Evolutionary conservation across 1,140 invertebrate species (phyloP).

Genomic region (Dreissena rostriformis): DNA sequence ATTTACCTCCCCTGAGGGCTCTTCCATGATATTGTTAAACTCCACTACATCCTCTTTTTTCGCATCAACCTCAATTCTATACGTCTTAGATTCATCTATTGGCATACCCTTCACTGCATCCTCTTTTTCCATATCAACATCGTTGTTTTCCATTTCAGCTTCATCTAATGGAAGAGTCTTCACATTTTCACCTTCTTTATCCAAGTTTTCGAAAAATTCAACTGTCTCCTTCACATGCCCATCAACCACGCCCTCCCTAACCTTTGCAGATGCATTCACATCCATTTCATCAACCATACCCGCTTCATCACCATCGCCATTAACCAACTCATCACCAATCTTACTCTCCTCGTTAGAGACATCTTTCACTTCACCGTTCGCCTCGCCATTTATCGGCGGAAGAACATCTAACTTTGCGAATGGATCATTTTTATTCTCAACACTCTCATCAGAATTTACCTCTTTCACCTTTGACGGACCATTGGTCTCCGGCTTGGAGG

Average conservation of each 20-base stretch:
- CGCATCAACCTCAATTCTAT: slow-evolving; percentile 2
- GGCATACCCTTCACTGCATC: no score
- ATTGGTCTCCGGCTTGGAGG: no score
- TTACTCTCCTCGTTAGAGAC: background rate
- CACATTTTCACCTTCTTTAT: background rate
- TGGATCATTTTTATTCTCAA: background rate
- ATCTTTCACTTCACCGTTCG: background rate
- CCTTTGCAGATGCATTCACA: background rate
- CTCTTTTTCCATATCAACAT: background rate
- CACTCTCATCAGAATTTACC: background rate
- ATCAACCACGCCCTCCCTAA: slow-evolving; percentile 16
- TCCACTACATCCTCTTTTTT: background rate
- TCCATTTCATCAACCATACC: background rate
- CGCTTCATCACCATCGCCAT: background rate
- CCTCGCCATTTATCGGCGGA: background rate
- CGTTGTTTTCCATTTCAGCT: background rate
- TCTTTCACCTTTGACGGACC: no score
- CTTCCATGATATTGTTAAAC: slow-evolving; percentile 1
- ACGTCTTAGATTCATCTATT: background rate
- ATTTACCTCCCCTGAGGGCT: background rate
- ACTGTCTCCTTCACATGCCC: slow-evolving; percentile 35
- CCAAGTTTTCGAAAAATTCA: slow-evolving; percentile 11
- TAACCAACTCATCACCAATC: background rate
- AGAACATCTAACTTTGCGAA: background rate
- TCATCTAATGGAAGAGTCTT: background rate